Percentiles rank a stretch among this genome's conserved stretches.
These are phyloP conservation scores for Brachylomia viminalis DNA, from an alignment of 2,888 invertebrate genomes.

Conservation along the genomic window DNA sequence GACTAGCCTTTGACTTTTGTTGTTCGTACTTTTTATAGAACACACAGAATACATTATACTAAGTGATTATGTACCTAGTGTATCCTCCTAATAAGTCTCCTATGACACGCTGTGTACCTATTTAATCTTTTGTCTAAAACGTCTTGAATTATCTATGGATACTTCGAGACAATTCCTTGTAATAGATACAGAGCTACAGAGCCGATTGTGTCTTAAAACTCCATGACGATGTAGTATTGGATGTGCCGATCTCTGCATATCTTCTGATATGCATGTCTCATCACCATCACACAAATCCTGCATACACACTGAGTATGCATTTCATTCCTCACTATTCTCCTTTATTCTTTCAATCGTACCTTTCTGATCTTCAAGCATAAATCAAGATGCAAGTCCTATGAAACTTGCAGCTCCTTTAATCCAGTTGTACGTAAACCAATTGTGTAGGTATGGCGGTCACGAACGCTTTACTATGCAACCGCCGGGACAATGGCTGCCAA, in stretches of 20 bases:
- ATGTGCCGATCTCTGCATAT: neutral
- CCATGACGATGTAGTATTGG: neutral
- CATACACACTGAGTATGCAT: neutral
- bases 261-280: neutral
- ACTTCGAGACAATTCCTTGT: neutral
- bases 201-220: neutral
- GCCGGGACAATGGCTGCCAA: constrained; percentile 65
- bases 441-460: constrained; percentile 65
- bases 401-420: constrained; percentile 47
- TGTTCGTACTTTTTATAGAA: neutral
- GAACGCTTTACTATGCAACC: constrained; percentile 68
- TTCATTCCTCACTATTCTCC: neutral
- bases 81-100: too few relatives aligned
- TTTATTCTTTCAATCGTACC: neutral
- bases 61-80: neutral
- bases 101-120: neutral
- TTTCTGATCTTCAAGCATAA: neutral
- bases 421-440: constrained; percentile 48
- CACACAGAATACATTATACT: neutral
- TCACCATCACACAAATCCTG: neutral
- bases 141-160: too few relatives aligned
- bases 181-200: neutral
- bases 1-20: neutral
- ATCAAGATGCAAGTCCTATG: constrained; percentile 39
- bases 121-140: neutral